Conservation (phyloP, 2,888 invertebrate genomes). For the Hirtodrosophila confusa region DNA sequence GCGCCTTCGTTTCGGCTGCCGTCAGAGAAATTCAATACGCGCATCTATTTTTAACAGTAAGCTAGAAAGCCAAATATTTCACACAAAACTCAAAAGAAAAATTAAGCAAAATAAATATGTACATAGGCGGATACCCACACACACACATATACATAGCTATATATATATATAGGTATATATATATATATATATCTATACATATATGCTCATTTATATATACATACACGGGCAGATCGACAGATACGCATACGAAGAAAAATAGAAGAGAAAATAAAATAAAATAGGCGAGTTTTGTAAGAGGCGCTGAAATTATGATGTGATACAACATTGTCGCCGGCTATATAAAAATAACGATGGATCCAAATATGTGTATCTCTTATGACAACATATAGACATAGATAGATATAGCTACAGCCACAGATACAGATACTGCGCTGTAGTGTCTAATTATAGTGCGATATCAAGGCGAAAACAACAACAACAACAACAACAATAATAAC, state of each 20-base stretch:
- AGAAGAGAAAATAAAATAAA: slow-evolving; percentile 39
- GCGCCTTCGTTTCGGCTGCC: slow-evolving; percentile 43
- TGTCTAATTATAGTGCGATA: slow-evolving; percentile 56
- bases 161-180: too few relatives aligned
- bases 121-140: slow-evolving; percentile 5
- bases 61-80: slow-evolving; percentile 44
- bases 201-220: too few relatives aligned
- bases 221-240: too few relatives aligned
- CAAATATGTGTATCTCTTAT: slow-evolving; percentile 30
- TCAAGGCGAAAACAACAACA: slow-evolving; percentile 55
- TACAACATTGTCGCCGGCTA: slow-evolving; percentile 68
- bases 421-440: slow-evolving; percentile 26
- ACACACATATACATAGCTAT: background rate
- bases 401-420: slow-evolving; percentile 22
- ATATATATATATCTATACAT: too few relatives aligned
- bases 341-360: slow-evolving; percentile 50
- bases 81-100: slow-evolving; percentile 57
- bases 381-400: slow-evolving; percentile 3
- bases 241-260: background rate
- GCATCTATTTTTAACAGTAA: slow-evolving; percentile 76
- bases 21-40: slow-evolving; percentile 79
- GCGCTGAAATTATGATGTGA: slow-evolving; percentile 66
- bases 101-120: slow-evolving; percentile 29
- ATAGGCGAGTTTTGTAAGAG: slow-evolving; percentile 49
- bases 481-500: slow-evolving; percentile 25